These are phyloP conservation scores for Climacteris rufus DNA, from an alignment of 2,113 vertebrate species.

Conservation along the genomic window DNA sequence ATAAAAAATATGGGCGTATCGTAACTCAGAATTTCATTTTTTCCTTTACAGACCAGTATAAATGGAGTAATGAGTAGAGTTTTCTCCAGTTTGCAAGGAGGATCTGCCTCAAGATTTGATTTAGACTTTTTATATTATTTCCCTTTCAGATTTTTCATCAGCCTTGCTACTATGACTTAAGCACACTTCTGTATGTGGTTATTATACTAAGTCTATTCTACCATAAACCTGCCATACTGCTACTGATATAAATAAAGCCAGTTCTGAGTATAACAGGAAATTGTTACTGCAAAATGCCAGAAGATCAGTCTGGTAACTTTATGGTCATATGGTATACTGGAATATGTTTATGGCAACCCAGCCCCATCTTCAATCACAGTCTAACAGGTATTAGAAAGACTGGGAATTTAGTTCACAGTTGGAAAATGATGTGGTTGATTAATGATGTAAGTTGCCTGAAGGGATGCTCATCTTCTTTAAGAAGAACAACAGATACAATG, in stretches of 20 bases:
- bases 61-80: neutral
- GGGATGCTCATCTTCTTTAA: neutral
- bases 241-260: neutral
- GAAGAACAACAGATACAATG: neutral
- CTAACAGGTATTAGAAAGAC: neutral
- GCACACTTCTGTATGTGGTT: neutral
- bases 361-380: neutral
- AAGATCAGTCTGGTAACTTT: neutral
- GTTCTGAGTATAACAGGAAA: neutral
- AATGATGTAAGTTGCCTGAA: neutral
- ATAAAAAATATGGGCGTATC: neutral
- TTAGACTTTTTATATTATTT: neutral
- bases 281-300: neutral
- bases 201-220: neutral
- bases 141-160: neutral
- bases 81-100: neutral
- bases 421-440: neutral
- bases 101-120: neutral
- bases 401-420: neutral
- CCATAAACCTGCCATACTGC: neutral
- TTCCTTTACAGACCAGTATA: neutral
- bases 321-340: neutral
- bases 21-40: neutral
- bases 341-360: neutral
- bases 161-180: neutral